Base-by-base conservation (phyloP, 2,888 invertebrate genomes). In the Brachypalpus laphriformis region DNA sequence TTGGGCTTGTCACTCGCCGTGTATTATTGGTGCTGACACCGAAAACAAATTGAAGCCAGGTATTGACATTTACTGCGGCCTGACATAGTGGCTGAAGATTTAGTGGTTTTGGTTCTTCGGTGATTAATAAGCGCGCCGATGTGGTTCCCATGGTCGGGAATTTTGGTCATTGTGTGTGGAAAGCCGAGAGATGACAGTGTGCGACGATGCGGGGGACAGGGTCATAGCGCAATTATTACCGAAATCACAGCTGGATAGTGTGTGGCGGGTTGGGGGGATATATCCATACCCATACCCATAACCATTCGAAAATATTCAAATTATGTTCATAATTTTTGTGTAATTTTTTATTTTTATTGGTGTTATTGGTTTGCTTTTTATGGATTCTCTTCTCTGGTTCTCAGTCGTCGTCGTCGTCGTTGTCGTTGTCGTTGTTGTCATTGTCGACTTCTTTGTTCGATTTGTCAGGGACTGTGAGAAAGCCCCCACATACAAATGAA, bases 361-460 rank as follows among this genome's bases (percentile, higher is more conserved):
- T 81, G 45, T 75, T 85, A 85, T 85, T 81, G 80, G 85, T 47
- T 37, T 71, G 85, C 4, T 74, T 83, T 80, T 81, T 81, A 85
- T 76, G 71, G 71, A 57, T 74, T 72, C 68, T 71, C 40, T 40
- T 9, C 25, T 5, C 40, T 16, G 54, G 8, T 14, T 25, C 31
- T 25, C 31, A 18, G n/a, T 40, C 25, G 65, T 51, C 37, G 56
- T 78, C 49, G 42, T 28, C 59, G 54, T 31, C n/a, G 42, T 59
- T 86, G 88, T 89, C 89, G 88, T 89, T 34, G n/a, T 70, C 4
- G 22, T 89, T 87, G 88, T 87, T 34, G 54, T 71, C 68, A 65
- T 70, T 75, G 81, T 76, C 80, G 81, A 87, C 77, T 83, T 82
- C 87, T 89, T 82, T 85, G 71, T 82, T 87, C 82, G 80, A 87